Evolutionary conservation across 1,140 invertebrate genomes (phyloP).

Genomic region (Yoshiicerus persimilis): DNA sequence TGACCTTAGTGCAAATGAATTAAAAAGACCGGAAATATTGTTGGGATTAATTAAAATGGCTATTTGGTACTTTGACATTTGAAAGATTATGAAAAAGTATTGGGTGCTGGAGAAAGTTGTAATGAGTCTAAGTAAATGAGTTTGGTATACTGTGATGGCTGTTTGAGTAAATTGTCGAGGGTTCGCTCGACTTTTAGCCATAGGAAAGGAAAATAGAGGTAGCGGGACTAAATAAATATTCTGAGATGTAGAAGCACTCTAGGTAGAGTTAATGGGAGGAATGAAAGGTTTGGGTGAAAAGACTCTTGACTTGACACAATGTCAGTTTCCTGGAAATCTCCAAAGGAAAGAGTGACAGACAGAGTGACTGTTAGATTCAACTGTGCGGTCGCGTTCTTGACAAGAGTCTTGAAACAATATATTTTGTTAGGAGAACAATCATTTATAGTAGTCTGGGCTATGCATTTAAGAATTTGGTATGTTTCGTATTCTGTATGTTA

Average conservation of each 20-base stretch:
- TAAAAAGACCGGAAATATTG: no score
- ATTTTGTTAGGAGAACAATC: not conserved
- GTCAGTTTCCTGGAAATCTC: slow-evolving; percentile 3
- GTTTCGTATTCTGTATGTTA: not conserved
- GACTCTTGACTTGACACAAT: slow-evolving; percentile 1
- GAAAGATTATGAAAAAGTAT: no score
- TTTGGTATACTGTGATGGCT: not conserved
- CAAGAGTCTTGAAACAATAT: not conserved
- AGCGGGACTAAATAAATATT: not conserved
- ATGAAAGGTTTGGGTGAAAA: not conserved
- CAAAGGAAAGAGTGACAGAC: not conserved
- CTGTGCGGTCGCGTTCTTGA: not conserved
- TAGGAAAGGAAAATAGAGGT: not conserved
- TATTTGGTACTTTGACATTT: no score
- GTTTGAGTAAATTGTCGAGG: not conserved
- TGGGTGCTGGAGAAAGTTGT: not conserved
- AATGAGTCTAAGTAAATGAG: not conserved
- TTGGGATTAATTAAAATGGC: no score
- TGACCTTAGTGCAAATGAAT: no score
- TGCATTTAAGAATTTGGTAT: not conserved
- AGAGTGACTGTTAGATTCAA: not conserved
- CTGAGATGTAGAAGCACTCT: not conserved
- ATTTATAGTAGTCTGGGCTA: no score
- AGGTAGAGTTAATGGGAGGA: not conserved
- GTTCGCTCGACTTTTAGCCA: not conserved